Conservation (phyloP, 2,113 vertebrate species). For the Stercorarius parasiticus region DNA sequence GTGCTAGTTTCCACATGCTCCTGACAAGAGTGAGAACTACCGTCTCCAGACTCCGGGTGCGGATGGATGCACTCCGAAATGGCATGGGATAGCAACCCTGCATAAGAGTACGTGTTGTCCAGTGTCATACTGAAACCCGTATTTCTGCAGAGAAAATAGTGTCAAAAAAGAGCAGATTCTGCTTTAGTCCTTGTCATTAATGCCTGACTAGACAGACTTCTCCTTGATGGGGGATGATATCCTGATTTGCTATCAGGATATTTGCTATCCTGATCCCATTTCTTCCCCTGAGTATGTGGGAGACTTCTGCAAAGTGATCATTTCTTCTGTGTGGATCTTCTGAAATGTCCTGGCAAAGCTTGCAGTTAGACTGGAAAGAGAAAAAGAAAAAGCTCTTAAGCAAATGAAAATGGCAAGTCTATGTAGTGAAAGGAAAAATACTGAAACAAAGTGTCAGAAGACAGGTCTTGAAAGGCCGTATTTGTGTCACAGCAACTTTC, state of each 20-base stretch:
- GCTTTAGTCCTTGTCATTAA: neutral
- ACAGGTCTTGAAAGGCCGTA: neutral
- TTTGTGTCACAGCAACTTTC: neutral
- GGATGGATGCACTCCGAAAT: neutral
- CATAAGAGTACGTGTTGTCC: neutral
- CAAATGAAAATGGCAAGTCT: neutral
- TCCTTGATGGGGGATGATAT: neutral
- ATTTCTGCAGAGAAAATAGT: neutral
- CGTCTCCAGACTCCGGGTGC: neutral
- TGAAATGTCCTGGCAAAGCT: neutral
- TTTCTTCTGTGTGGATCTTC: neutral
- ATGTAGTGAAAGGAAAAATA: neutral
- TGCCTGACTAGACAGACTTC: neutral
- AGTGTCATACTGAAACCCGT: neutral
- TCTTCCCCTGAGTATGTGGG: neutral
- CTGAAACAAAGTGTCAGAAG: neutral
- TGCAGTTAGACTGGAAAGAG: neutral
- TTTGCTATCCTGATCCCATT: neutral
- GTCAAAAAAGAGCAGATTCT: neutral
- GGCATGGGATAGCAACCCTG: neutral
- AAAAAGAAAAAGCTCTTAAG: neutral
- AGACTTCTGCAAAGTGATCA: neutral
- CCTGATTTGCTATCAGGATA: neutral
- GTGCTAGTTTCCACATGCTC: neutral
- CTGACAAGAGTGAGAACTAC: neutral